Conservation (phyloP, 2,888 invertebrate species). For the Melolontha melolontha region DNA sequence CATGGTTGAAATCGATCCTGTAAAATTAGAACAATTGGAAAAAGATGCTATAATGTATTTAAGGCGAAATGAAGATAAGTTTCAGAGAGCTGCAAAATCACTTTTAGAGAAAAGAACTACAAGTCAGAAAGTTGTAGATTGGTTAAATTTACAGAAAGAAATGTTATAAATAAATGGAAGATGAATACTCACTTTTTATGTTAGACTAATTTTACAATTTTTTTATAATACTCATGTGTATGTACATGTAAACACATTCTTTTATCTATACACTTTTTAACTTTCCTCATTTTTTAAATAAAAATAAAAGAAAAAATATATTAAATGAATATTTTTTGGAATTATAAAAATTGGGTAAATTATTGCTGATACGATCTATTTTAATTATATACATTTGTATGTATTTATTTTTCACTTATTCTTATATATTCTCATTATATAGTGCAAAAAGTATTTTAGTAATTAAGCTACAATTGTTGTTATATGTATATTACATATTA, state of each 20-base stretch:
- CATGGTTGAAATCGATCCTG: conserved; percentile 84
- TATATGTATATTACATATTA: too few species aligned
- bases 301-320: too few species aligned
- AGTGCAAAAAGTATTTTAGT: too few species aligned
- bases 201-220: not conserved
- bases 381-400: not conserved
- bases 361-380: not conserved
- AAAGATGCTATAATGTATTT: conserved; percentile 84
- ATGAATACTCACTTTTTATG: conserved; percentile 18
- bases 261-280: too few species aligned
- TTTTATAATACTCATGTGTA: too few species aligned
- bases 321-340: too few species aligned
- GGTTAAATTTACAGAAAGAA: conserved; percentile 64
- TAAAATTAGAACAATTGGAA: conserved; percentile 77
- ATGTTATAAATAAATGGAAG: conserved; percentile 21
- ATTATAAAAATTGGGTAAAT: too few species aligned
- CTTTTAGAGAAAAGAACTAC: conserved; percentile 63
- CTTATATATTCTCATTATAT: conserved; percentile 11
- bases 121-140: conserved; percentile 65
- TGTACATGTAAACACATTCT: too few species aligned
- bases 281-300: too few species aligned
- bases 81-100: conserved; percentile 71
- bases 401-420: not conserved
- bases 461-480: conserved; percentile 1
- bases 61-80: conserved; percentile 83